Conservation (phyloP, 2,797 vertebrate species). For the Threskiornis aethiopicus region DNA sequence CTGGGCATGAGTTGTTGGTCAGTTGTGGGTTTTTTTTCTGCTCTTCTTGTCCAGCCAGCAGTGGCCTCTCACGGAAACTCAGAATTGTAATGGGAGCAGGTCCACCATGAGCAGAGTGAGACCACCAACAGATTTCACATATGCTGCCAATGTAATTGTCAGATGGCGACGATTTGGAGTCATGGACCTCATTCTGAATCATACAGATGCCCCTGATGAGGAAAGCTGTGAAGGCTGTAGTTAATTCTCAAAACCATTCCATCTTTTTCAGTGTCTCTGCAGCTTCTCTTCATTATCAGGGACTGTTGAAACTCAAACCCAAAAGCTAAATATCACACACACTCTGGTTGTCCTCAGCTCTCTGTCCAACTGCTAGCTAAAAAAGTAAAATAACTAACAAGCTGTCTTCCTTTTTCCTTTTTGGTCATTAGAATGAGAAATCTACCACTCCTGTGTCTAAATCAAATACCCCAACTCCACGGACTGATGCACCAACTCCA, state of each 20-base stretch:
- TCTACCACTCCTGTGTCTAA: slow-evolving; percentile 97
- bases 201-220: background rate
- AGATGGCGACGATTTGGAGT: background rate
- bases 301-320: background rate
- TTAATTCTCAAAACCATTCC: background rate
- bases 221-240: background rate
- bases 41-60: background rate
- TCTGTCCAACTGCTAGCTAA: background rate
- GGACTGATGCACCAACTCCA: slow-evolving; percentile 94
- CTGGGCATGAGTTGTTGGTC: background rate
- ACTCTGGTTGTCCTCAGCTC: background rate
- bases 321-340: background rate
- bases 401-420: background rate
- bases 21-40: background rate
- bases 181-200: background rate
- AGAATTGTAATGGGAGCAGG: background rate
- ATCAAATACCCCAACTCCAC: slow-evolving; percentile 96
- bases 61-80: background rate
- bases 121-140: background rate
- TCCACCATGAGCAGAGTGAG: background rate
- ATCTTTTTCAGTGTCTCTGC: background rate
- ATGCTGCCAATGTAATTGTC: background rate
- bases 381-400: background rate
- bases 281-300: background rate
- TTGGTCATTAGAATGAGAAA: slow-evolving; percentile 92